Base-by-base conservation (phyloP, 2,113 vertebrate genomes). In the Microtus richardsoni region DNA sequence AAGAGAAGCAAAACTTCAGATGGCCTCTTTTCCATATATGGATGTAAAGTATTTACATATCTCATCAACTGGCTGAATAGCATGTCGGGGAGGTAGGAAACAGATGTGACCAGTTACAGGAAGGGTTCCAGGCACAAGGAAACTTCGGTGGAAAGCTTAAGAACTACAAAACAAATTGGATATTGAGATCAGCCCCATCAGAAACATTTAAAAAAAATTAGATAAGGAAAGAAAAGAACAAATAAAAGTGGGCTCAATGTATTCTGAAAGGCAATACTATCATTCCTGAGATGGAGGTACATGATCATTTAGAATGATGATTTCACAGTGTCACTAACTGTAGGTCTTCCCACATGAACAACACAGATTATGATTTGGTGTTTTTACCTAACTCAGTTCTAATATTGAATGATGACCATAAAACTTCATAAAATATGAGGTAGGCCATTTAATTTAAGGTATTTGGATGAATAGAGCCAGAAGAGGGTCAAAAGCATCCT, bases 401-500 rank as follows among this genome's bases (percentile, higher is more conserved):
- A 85, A 88, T 73, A 95, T 41, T 96, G 80, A 52, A 36, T 82
- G 93, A 89, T 91, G 91, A 62, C 77, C 68, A 96, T 30, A 39
- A 95, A 94, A 96, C 73, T 41, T 88, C 41, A 77, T 60, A 39
- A 91, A 95, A 95, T 12, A 47, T 44, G 82, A 94, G 47, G 33
- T 88, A 89, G 93, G 24, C 30, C 12, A 74, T 88, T 79, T 93
- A 89, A 73, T 84, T 44, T 64, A 75, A 71, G 12, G 88, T 95
- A 78, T n/a, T 95, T 92, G 73, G 58, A 78, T 92, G 52, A 78
- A 92, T 60, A 92, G 22, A 60, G 30, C 41, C 54, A 78, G 24
- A 90, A 79, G 75, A 30, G 24, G 47, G 14, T 95, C 24, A 94
- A 91, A 95, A 93, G 80, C 74, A 91, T 84, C 89, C 91, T 88